Percentiles rank a stretch among this genome's conserved stretches.
Evolutionary conservation across 2,888 invertebrate genomes (phyloP).

Genomic region (Coleophora flavipennella): DNA sequence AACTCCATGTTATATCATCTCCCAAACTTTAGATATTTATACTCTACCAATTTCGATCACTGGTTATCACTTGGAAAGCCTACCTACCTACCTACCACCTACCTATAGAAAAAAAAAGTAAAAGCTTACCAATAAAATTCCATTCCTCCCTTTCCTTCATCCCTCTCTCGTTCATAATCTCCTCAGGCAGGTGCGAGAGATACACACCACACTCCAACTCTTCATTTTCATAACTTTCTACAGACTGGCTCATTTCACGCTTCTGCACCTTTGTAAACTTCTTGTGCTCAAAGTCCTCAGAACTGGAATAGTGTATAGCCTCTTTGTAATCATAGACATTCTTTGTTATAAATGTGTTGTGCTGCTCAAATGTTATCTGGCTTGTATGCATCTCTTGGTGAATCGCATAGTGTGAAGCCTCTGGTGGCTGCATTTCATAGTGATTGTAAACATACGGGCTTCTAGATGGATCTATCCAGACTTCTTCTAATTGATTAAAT

Average conservation of each 20-base stretch:
- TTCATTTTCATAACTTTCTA: slow-evolving; percentile 34
- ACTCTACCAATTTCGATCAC: too few species aligned
- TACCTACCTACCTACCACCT: too few species aligned
- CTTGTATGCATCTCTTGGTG: slow-evolving; percentile 28
- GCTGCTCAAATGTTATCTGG: slow-evolving; percentile 44
- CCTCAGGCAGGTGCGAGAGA: slow-evolving; percentile 42
- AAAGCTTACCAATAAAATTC: slow-evolving; percentile 22
- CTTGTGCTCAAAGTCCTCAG: slow-evolving; percentile 32
- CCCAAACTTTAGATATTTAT: too few species aligned
- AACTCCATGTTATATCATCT: too few species aligned
- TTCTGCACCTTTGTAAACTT: slow-evolving; percentile 22
- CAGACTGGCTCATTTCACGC: slow-evolving; percentile 16
- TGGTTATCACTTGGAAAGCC: too few species aligned
- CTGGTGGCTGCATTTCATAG: slow-evolving; percentile 25
- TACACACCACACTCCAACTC: slow-evolving; percentile 50
- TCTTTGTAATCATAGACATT: slow-evolving; percentile 49
- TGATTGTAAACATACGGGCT: slow-evolving; percentile 53
- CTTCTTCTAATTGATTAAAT: slow-evolving; percentile 36
- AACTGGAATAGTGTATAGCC: slow-evolving; percentile 24
- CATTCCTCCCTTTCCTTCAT: slow-evolving; percentile 29
- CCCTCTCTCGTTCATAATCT: slow-evolving; percentile 43
- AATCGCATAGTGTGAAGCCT: slow-evolving; percentile 31
- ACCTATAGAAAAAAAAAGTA: too few species aligned
- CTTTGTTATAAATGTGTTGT: slow-evolving; percentile 50
- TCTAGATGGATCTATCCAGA: slow-evolving; percentile 53